phyloP scores from a whole-genome alignment of 2,113 vertebrate genomes.

The Morone chrysops region DNA sequence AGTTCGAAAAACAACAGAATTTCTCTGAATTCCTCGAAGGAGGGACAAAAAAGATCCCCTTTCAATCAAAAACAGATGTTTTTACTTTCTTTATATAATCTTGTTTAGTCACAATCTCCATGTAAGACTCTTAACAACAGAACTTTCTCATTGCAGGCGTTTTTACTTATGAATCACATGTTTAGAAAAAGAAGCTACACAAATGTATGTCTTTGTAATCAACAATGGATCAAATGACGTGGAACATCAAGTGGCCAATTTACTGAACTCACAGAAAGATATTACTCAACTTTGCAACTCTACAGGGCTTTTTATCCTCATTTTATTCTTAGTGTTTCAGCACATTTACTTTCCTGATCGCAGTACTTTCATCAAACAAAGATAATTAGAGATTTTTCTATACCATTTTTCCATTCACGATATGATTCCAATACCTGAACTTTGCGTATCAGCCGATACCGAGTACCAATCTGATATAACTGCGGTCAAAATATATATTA shows the following conservation, averaged over 20 bases:
- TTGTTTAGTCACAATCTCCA: constrained; percentile 8
- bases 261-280: neutral
- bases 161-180: neutral
- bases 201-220: neutral
- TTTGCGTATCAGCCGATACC: too few relatives aligned
- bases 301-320: too few relatives aligned
- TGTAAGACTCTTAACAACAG: neutral
- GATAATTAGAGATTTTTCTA: too few relatives aligned
- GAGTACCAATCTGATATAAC: too few relatives aligned
- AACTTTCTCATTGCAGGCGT: neutral
- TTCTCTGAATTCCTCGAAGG: constrained; percentile 34
- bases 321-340: too few relatives aligned
- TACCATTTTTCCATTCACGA: too few relatives aligned
- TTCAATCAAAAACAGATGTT: constrained; percentile 25
- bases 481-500: too few relatives aligned
- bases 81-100: neutral
- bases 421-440: too few relatives aligned
- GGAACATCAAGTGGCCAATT: too few relatives aligned
- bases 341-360: too few relatives aligned
- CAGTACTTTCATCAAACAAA: too few relatives aligned
- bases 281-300: neutral
- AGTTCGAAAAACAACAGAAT: neutral
- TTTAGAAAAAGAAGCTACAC: neutral
- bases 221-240: neutral
- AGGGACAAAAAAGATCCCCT: neutral